phyloP scores from a whole-genome alignment of 37 sponge, comb jelly and placozoan species.

The Axinella damicornis region DNA sequence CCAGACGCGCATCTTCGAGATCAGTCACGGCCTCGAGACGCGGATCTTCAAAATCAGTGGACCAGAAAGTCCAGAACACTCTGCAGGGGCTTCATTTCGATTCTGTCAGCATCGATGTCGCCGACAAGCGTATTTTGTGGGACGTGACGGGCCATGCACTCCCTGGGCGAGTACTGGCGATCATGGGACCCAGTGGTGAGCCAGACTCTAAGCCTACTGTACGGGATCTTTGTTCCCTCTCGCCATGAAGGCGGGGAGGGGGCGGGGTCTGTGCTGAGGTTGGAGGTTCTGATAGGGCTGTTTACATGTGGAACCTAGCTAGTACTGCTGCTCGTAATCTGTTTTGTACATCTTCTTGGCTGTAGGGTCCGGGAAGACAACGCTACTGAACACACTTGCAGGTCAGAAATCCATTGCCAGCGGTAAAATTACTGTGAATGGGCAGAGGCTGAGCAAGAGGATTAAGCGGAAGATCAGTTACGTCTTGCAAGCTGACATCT shows the following conservation, averaged over 20 bases:
- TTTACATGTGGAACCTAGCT: too few relatives aligned
- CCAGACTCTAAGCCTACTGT: too few relatives aligned
- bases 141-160: constrained; percentile 45
- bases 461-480: constrained; percentile 71
- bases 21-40: too few relatives aligned
- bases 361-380: constrained; percentile 88
- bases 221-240: too few relatives aligned
- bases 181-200: constrained; percentile 93
- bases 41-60: too few relatives aligned
- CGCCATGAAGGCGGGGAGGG: too few relatives aligned
- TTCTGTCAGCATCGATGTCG: constrained; percentile 62
- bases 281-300: too few relatives aligned
- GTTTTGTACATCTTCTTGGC: too few relatives aligned
- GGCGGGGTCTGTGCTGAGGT: background rate
- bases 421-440: constrained; percentile 66
- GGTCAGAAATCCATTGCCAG: constrained; percentile 36
- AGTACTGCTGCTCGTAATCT: too few relatives aligned
- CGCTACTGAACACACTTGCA: constrained; percentile 82
- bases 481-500: constrained; percentile 87
- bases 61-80: too few relatives aligned
- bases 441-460: constrained; percentile 57
- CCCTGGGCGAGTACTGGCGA: constrained; percentile 76
- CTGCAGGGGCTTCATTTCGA: constrained; percentile 36
- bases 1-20: too few relatives aligned
- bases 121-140: constrained; percentile 67